phyloP scores from a whole-genome alignment of 2,888 invertebrate species.

The Lycocerus yunnanus region DNA sequence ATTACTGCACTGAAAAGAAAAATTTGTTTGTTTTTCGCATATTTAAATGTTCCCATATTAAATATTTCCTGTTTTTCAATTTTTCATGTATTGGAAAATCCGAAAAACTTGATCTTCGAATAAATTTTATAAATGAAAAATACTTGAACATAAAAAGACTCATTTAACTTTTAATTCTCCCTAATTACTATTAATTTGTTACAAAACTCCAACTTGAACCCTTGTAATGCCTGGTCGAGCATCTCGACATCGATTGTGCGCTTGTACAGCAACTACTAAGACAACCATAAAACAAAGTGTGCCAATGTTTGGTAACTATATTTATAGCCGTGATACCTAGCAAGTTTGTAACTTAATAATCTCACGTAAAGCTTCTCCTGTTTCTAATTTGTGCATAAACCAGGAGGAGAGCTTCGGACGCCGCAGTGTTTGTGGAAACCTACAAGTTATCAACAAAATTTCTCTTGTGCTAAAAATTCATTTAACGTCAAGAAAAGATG shows the following conservation, averaged over 20 bases:
- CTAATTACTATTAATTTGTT: not conserved
- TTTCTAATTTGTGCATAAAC: conserved; percentile 41
- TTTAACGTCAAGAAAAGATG: not conserved
- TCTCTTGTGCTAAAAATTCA: not conserved
- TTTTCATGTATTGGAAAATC: not conserved
- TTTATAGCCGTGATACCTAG: conserved; percentile 36
- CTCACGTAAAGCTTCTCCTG: conserved; percentile 43
- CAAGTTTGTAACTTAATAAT: conserved; percentile 44
- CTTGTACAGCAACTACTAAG: conserved; percentile 19
- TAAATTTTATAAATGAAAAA: not conserved
- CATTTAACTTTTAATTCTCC: not conserved
- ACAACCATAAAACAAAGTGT: conserved; percentile 29
- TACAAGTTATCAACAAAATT: not conserved
- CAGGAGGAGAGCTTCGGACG: conserved; percentile 22
- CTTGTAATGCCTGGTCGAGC: conserved; percentile 12
- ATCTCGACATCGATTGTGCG: conserved; percentile 9
- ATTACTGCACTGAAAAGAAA: too few species aligned
- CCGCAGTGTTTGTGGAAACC: not conserved
- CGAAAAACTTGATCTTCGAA: not conserved
- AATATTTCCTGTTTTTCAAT: not conserved
- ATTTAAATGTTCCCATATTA: not conserved
- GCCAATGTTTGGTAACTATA: conserved; percentile 33
- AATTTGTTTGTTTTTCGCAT: too few species aligned
- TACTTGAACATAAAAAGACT: not conserved
- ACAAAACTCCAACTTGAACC: conserved; percentile 6